phyloP scores from a whole-genome alignment of 2,888 invertebrate species.

The Oligia latruncula region DNA sequence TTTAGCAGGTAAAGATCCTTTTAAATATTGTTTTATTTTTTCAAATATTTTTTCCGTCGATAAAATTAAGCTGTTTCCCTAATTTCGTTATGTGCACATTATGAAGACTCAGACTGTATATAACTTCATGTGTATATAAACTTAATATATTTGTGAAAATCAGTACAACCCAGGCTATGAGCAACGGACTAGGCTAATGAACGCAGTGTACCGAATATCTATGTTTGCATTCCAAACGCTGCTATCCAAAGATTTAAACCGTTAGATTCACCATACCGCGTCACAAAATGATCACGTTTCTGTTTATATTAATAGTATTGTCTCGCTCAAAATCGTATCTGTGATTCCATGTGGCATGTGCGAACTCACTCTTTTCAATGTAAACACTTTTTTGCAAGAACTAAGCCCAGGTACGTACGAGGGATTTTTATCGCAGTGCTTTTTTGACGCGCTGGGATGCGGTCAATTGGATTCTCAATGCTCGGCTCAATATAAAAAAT shows the following conservation, averaged over 20 bases:
- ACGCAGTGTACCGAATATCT: constrained; percentile 16
- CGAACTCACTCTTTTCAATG: not conserved
- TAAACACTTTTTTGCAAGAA: not conserved
- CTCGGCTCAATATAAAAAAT: not conserved
- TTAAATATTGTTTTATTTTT: no score
- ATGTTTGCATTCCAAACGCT: constrained; percentile 23
- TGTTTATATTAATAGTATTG: not conserved
- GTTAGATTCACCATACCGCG: not conserved
- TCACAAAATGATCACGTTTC: no score
- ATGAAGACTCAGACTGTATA: no score
- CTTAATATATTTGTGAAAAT: constrained; percentile 15
- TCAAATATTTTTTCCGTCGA: no score
- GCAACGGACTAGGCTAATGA: constrained; percentile 9
- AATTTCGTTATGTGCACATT: no score
- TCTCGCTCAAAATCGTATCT: not conserved
- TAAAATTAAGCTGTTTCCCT: no score
- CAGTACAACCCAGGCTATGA: not conserved
- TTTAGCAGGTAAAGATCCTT: no score
- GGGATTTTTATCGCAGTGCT: no score
- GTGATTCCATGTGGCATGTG: not conserved
- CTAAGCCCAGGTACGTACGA: no score
- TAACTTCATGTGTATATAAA: not conserved
- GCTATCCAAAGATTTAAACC: constrained; percentile 1
- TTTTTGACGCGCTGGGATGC: no score
- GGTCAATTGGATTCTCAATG: not conserved